A percentile compares a stretch with the other conserved stretches of the same genome.
phyloP scores from a whole-genome alignment of 2,113 vertebrate species.

The Coracopsis vasa region DNA sequence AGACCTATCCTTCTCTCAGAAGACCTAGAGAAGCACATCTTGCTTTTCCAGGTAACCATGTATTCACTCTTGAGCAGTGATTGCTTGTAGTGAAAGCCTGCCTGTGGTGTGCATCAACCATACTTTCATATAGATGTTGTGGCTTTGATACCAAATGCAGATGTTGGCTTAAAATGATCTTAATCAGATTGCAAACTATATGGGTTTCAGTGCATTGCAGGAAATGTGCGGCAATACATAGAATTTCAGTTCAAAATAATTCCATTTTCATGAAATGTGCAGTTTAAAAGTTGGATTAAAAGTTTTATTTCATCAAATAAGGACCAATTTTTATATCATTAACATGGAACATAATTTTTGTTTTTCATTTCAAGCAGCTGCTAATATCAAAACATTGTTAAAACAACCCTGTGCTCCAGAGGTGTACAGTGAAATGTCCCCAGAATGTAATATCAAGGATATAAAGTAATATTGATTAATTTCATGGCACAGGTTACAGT shows the following conservation, averaged over 20 bases:
- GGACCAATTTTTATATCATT: neutral
- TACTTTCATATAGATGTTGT: neutral
- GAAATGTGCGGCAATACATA: neutral
- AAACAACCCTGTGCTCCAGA: neutral
- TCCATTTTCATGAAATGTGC: neutral
- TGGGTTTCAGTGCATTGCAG: neutral
- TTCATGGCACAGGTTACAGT: neutral
- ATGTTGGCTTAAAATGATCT: neutral
- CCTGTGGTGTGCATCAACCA: too few species aligned
- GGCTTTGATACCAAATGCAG: neutral
- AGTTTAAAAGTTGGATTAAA: neutral
- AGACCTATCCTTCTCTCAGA: neutral
- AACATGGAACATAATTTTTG: neutral
- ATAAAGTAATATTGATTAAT: slow-evolving; percentile 41
- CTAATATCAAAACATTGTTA: neutral
- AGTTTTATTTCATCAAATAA: neutral
- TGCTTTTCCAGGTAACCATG: neutral
- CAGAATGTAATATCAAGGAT: slow-evolving; percentile 4
- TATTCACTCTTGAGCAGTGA: neutral
- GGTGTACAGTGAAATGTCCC: neutral
- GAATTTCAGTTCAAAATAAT: neutral
- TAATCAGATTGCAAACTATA: neutral
- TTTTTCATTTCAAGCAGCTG: neutral
- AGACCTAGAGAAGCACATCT: neutral
- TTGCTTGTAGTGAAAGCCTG: neutral